These are phyloP conservation scores for Leptinotarsa tumamoca DNA, from an alignment of 2,888 invertebrate species.

Conservation along the genomic window DNA sequence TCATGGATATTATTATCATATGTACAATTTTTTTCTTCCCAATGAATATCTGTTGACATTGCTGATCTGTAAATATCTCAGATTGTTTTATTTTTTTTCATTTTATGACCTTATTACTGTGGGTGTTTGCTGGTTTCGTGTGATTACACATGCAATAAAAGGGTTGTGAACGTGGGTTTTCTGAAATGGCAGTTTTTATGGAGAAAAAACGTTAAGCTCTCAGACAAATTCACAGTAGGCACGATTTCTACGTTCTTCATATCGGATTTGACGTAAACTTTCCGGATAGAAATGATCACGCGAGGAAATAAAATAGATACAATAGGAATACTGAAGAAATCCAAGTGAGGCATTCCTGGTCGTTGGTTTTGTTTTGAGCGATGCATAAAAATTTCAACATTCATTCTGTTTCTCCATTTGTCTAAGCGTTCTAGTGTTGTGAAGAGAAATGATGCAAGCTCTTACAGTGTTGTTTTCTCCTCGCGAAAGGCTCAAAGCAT, in stretches of 20 bases:
- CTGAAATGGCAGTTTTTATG: background rate
- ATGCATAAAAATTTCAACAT: background rate
- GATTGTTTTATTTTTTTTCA: background rate
- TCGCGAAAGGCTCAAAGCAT: background rate
- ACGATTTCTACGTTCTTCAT: constrained; percentile 1
- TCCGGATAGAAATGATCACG: background rate
- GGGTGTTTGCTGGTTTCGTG: background rate
- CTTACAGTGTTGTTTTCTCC: background rate
- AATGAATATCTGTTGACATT: too few species aligned
- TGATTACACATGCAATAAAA: constrained; percentile 5
- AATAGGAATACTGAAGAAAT: background rate
- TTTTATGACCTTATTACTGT: background rate
- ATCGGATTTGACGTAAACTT: background rate
- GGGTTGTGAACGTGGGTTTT: background rate
- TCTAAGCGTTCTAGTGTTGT: background rate
- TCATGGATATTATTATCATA: too few species aligned
- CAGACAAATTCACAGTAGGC: constrained; percentile 3
- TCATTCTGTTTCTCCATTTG: background rate
- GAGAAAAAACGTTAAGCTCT: background rate
- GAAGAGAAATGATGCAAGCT: background rate
- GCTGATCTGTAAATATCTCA: background rate
- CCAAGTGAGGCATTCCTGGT: background rate
- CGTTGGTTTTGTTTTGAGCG: background rate
- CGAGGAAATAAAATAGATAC: constrained; percentile 3
- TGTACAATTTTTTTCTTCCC: too few species aligned